These are phyloP conservation scores for Ypsolopha sequella DNA, from an alignment of 2,888 invertebrate genomes.

Conservation along the genomic window DNA sequence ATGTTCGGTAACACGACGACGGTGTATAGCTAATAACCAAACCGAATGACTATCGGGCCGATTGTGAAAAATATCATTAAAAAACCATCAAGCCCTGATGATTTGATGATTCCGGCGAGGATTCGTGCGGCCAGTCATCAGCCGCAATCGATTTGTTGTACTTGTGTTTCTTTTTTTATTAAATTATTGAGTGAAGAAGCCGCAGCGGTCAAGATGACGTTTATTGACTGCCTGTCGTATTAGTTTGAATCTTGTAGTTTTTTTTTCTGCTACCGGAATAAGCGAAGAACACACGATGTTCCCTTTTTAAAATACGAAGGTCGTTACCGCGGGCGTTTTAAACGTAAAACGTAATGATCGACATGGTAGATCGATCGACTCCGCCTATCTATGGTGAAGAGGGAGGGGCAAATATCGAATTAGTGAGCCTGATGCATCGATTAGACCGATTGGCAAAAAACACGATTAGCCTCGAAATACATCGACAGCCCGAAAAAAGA, in stretches of 20 bases:
- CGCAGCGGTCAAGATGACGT: neutral
- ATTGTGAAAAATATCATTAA: conserved; percentile 73
- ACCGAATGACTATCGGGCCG: conserved; percentile 67
- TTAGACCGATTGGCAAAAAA: conserved; percentile 65
- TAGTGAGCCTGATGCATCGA: conserved; percentile 63
- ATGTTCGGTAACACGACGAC: conserved; percentile 4
- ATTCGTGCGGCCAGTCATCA: conserved; percentile 55
- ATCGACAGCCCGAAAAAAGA: conserved; percentile 63
- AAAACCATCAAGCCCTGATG: conserved; percentile 69
- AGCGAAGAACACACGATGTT: neutral
- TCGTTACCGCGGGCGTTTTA: neutral
- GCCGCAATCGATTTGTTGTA: conserved; percentile 62
- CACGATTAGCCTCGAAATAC: conserved; percentile 64
- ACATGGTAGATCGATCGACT: conserved; percentile 52
- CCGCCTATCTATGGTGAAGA: conserved; percentile 48
- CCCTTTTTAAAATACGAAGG: neutral
- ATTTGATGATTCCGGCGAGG: conserved; percentile 56
- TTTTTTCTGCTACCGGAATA: conserved; percentile 4
- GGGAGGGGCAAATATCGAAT: conserved; percentile 66
- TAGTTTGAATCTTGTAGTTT: neutral
- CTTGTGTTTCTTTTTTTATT: conserved; percentile 49
- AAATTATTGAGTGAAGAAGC: conserved; percentile 45
- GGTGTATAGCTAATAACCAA: conserved; percentile 24
- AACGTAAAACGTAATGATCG: conserved; percentile 25
- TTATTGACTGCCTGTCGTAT: neutral